Base-by-base conservation (phyloP, 2,888 invertebrate genomes). In the Agrochola macilenta region DNA sequence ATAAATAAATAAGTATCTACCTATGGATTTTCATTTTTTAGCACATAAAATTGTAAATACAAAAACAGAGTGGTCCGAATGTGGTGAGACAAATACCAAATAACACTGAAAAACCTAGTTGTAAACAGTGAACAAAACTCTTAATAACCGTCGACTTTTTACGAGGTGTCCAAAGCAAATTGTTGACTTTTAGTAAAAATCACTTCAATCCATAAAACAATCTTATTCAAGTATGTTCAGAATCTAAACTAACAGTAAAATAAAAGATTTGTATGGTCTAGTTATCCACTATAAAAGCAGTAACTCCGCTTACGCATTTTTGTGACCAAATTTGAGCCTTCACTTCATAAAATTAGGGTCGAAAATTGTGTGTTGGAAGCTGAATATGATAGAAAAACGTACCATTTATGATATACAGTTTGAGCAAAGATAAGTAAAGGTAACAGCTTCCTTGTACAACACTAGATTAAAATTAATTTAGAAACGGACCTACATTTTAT, bases 211-310 rank as follows among this genome's bases (percentile, higher is more conserved):
- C 35, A 61, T 58, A 39, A 63, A 76, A 84, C 58, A 70, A 66
- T 66, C 63, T 17, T 43, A 69, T 57, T 61, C 54, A 72, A 73
- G 65, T 39, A 80, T 35, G 39, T 80, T 60, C 70, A 52, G 52
- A 68, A 69, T 72, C 58, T 30, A 75, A 71, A 75, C 46, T 85
- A 87, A 87, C 87, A 78, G 85, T 87, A 87, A 82, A 83, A 76
- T 74, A 74, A 86, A 82, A 87, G 64, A 87, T 86, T 83, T 71
- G 68, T 86, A 83, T 86, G 84, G 81, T 88, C 87, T 60, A 88
- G 79, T 88, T 80, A 88, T 49, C 81, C 78, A 78, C 74, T 75
- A 77, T 69, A 52, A 2, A 70, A 78, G 64, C 83, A 72, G 70
- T 82, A 74, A 78, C 65, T 73, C 65, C 64, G 72, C 75, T 78